Percentiles rank a stretch among this genome's conserved stretches.
phyloP scores from a whole-genome alignment of 2,888 invertebrate species.

The Pristionchus maxplancki region DNA sequence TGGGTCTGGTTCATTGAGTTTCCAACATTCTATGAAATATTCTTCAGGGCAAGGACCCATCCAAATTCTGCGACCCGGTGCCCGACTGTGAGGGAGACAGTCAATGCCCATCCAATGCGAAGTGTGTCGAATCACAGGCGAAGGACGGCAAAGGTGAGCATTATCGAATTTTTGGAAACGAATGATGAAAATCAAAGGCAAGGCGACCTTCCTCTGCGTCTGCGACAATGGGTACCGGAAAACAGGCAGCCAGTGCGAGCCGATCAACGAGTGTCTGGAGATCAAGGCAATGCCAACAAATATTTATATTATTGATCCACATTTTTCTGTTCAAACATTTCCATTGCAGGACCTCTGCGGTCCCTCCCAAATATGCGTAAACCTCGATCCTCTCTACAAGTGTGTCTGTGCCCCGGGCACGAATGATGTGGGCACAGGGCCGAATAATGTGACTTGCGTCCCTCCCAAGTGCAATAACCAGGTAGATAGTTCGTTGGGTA shows the following conservation, averaged over 20 bases:
- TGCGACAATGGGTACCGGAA: slow-evolving; percentile 40
- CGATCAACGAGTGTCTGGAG: slow-evolving; percentile 36
- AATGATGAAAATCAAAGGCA: background rate
- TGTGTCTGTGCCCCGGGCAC: slow-evolving; percentile 51
- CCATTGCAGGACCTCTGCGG: slow-evolving; percentile 45
- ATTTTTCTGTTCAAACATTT: too few relatives aligned
- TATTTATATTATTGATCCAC: background rate
- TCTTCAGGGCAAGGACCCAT: slow-evolving; percentile 14
- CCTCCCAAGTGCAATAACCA: slow-evolving; percentile 46
- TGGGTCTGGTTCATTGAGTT: too few relatives aligned
- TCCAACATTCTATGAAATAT: background rate
- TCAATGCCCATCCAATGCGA: slow-evolving; percentile 39
- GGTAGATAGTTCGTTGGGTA: background rate
- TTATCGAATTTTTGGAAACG: background rate
- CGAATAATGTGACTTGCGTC: slow-evolving; percentile 52
- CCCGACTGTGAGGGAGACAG: slow-evolving; percentile 37
- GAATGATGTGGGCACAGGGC: slow-evolving; percentile 40
- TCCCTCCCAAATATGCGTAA: slow-evolving; percentile 41
- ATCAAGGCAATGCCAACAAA: background rate
- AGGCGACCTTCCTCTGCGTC: slow-evolving; percentile 4
- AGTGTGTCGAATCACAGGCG: slow-evolving; percentile 29
- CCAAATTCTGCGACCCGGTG: slow-evolving; percentile 21
- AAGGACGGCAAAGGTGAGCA: background rate
- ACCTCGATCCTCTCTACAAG: slow-evolving; percentile 51
- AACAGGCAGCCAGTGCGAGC: slow-evolving; percentile 33